Evolutionary conservation across 2,113 vertebrate species (phyloP), one percentile per base, ranked within the genome.

Genomic region (Vidua chalybeata): DNA sequence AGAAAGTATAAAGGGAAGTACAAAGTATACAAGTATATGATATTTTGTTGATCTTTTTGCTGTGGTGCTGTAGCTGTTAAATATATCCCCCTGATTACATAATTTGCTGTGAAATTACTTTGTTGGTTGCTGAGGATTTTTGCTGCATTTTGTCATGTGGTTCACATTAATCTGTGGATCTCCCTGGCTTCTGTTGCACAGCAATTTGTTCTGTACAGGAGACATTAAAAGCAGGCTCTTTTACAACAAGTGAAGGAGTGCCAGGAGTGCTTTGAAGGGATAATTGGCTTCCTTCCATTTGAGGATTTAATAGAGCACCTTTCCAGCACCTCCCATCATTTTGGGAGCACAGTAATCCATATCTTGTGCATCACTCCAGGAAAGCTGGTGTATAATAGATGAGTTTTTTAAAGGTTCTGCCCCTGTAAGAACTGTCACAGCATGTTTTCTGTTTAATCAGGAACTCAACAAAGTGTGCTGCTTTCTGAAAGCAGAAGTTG

Each of bases 241-340:
- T 26, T 74, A 58, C 39, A 93, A 67, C 8, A 51, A 94, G 43
- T 37, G 54, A 55, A 48, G 61, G 71, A 85, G 39, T 55, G 46
- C 76, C 87, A 74, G 76, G 49, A 75, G 72, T 54, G 62, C 76
- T 84, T 86, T 92, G 87, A 87, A 89, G 76, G 61, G 64, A 75
- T 92, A 96, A 90, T 93, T 92, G 79, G 76, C 88, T 90, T 95
- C 69, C 49, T 92, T 84, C 90, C 88, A 68, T 81, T 64, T 89
- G 83, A 88, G 76, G 64, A 84, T 89, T 94, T 90, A 84, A 74
- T 24, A 61, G 80, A 92, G 83, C 79, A 89, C 85, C 83, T 78
- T 81, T 55, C 61, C 58, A 79, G 68, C 76, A 88, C 61, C 64
- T 88, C 68, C 48, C 15, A 7, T 80, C 76, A n/a, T 92, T 90